Conservation (phyloP, 64 coral and sea anemone species). For the Actinia equina region DNA sequence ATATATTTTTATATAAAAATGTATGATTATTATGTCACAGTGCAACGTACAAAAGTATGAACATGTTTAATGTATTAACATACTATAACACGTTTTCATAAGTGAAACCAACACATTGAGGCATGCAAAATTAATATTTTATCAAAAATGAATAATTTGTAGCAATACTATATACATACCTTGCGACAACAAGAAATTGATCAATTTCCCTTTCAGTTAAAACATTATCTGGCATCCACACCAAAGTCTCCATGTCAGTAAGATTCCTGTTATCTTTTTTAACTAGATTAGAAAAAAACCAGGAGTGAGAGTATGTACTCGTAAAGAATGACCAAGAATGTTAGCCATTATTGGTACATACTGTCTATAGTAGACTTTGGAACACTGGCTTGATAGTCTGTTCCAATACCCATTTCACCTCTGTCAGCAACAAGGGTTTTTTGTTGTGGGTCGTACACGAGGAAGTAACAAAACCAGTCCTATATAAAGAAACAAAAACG, state of each 20-base stretch:
- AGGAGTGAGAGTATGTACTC: background rate
- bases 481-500: conserved; percentile 12
- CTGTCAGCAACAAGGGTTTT: conserved; percentile 90
- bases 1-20: too few species aligned
- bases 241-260: conserved; percentile 81
- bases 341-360: conserved; percentile 18
- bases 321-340: background rate
- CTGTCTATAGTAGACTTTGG: conserved; percentile 57
- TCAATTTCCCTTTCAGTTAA: conserved; percentile 79
- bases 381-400: conserved; percentile 73
- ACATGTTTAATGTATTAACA: too few species aligned
- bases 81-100: too few species aligned
- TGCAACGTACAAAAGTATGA: too few species aligned
- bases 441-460: conserved; percentile 99
- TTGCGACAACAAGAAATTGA: conserved; percentile 95
- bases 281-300: background rate
- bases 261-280: conserved; percentile 79
- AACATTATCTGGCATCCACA: conserved; percentile 80
- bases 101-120: too few species aligned
- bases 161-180: conserved; percentile 28
- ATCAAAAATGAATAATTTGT: too few species aligned
- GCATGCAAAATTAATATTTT: too few species aligned
- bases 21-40: too few species aligned
- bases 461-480: conserved; percentile 98
- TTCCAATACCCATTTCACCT: conserved; percentile 93